Conservation (phyloP, 2,888 invertebrate species). For the Temnothorax rugatulus region DNA sequence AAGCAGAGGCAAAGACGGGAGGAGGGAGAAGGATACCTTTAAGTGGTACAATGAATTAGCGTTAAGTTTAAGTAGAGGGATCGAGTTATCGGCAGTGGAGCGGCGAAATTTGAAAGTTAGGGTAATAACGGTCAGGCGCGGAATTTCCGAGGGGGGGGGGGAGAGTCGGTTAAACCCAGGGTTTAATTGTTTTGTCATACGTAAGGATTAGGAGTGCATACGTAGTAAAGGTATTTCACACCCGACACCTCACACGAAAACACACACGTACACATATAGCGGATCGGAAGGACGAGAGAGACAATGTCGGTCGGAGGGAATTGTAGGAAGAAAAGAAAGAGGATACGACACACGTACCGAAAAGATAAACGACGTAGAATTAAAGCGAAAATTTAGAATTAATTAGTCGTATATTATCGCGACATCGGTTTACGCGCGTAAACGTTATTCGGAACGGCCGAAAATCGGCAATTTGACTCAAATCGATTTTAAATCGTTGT, state of each 20-base stretch:
- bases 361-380: conserved; percentile 81
- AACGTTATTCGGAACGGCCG: conserved; percentile 61
- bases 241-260: conserved; percentile 40
- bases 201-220: conserved; percentile 59
- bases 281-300: not conserved
- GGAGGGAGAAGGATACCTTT: conserved; percentile 56
- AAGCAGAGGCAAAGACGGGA: conserved; percentile 68
- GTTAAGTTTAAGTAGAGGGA: conserved; percentile 71
- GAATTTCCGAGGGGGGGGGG: conserved; percentile 2
- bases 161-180: conserved; percentile 43
- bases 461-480: conserved; percentile 17
- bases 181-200: conserved; percentile 67
- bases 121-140: conserved; percentile 32
- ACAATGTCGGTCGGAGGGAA: conserved; percentile 26
- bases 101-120: conserved; percentile 39
- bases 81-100: conserved; percentile 49
- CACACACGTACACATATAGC: conserved; percentile 34
- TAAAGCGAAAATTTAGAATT: conserved; percentile 78
- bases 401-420: conserved; percentile 58
- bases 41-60: conserved; percentile 71
- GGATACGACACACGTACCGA: conserved; percentile 75
- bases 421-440: conserved; percentile 72
- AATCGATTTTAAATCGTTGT: conserved; percentile 16
- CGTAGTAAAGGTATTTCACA: conserved; percentile 55
- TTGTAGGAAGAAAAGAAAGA: conserved; percentile 17